Base-by-base conservation (phyloP, 2,888 invertebrate genomes). In the Pimpla rufipes region DNA sequence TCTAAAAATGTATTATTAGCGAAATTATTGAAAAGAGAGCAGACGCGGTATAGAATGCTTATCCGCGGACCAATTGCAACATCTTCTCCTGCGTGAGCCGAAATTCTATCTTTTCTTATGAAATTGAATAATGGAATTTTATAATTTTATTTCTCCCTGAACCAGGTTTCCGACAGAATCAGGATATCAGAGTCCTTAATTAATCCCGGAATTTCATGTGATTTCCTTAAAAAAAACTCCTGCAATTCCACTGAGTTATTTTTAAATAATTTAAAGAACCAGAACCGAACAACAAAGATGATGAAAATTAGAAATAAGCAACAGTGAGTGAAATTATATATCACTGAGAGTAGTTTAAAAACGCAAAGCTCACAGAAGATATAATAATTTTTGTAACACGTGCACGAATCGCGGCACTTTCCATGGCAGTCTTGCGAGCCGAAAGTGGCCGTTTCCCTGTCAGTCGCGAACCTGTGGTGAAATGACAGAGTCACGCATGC, bases 201-300 rank as follows among this genome's bases (percentile, higher is more conserved):
- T 11, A 21, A 13, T 3, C 21, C 21, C 11, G 42, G 21, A 11
- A 11, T 16, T 42, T 42, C 40, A 10, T 21, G 42, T 11, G 10
- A 11, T 21, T 64, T 64, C 1, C 42, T 21, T 0, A 42, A 6
- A 10, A n/a, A n/a, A 64, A 11, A 16, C 64, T 64, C 13, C 64
- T 64, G 21, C 64, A 64, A 64, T 64, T 64, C 42, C 64, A 64
- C 13, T 64, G 64, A 10, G 40, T 40, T 0, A 64, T 11, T 11
- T 1, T 2, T 5, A 64, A 42, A 4, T 13, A 7, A 18, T 64
- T n/a, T 42, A 64, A 11, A 8, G 35, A 1, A 5, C 18, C 21
- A 21, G 40, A 21, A 42, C 18, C 1, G n/a, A 64, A 42, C 11
- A 18, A 11, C 11, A 8, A 42, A 11, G 8, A 29, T n/a, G 11